Percentiles rank a stretch among this genome's conserved stretches.
phyloP scores from a whole-genome alignment of 2,113 vertebrate genomes.

The Melospiza melodia region DNA sequence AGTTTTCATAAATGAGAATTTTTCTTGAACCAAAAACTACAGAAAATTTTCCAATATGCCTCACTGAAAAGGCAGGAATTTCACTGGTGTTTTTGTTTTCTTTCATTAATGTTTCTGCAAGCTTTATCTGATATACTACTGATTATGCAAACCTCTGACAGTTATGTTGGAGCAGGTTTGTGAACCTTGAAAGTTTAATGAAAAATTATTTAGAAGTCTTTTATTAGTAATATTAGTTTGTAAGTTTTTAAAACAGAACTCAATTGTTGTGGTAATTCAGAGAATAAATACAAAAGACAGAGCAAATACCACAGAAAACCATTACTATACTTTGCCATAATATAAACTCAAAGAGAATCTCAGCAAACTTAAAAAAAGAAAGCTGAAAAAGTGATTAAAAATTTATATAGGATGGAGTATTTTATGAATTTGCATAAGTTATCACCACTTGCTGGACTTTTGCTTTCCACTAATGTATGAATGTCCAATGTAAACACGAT shows the following conservation, averaged over 20 bases:
- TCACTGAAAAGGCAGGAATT: background rate
- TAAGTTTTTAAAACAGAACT: background rate
- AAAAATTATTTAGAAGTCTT: background rate
- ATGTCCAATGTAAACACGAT: background rate
- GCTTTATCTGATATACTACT: background rate
- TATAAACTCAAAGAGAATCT: background rate
- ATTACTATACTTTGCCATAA: background rate
- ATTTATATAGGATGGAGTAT: background rate
- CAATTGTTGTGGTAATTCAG: background rate
- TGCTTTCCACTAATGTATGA: fast-evolving
- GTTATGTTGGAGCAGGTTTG: background rate
- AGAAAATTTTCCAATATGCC: background rate
- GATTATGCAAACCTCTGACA: background rate
- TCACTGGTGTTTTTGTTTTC: background rate
- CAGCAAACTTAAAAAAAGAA: background rate
- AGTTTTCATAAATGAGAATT: background rate
- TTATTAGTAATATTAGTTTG: background rate
- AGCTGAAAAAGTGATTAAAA: background rate
- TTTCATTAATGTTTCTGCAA: background rate
- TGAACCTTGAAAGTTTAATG: background rate
- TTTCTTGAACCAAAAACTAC: background rate
- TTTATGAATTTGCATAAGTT: background rate
- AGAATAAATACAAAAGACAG: background rate
- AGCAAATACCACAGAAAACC: background rate
- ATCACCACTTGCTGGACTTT: background rate